Evolutionary conservation across 2,797 vertebrate species (phyloP).

Genomic region (Numenius phaeopus): DNA sequence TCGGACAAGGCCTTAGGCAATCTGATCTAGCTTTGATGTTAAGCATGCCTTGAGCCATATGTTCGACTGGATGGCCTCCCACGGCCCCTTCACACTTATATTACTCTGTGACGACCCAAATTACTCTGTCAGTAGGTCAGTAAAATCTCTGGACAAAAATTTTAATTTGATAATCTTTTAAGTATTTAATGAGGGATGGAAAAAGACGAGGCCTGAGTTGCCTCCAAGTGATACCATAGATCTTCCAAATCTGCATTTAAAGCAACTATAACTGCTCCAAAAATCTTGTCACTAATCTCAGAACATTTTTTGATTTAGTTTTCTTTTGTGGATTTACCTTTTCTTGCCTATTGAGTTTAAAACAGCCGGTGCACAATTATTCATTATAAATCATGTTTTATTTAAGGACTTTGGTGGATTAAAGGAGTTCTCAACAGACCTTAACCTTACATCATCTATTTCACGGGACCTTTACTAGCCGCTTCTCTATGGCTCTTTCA

Average conservation of each 20-base stretch:
- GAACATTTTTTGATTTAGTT: background rate
- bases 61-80: background rate
- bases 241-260: background rate
- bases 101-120: background rate
- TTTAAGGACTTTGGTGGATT: background rate
- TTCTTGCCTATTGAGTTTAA: background rate
- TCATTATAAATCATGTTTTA: background rate
- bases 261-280: background rate
- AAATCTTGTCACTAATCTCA: background rate
- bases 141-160: background rate
- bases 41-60: constrained; percentile 2
- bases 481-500: background rate
- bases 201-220: background rate
- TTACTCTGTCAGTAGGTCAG: background rate
- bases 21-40: background rate
- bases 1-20: constrained; percentile 30
- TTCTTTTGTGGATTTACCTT: background rate
- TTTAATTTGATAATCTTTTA: background rate
- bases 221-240: background rate
- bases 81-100: background rate
- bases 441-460: background rate
- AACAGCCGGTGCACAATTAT: background rate
- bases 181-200: background rate
- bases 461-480: background rate
- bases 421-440: background rate